Percentiles rank a stretch among this genome's conserved stretches.
phyloP scores from a whole-genome alignment of 1,140 invertebrate species.

The Diorhabda carinulata region DNA sequence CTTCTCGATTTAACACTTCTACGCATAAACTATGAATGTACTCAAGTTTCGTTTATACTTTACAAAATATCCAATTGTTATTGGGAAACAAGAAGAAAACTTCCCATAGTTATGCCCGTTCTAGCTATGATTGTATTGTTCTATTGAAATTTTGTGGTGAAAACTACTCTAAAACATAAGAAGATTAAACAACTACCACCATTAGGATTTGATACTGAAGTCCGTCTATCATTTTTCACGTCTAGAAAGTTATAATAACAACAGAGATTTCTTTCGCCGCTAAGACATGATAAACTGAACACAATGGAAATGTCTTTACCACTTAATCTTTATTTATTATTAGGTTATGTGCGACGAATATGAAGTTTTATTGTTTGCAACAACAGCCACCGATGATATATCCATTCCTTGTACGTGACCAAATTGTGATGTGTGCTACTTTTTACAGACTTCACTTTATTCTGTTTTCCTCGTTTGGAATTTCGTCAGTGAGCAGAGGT shows the following conservation, averaged over 20 bases:
- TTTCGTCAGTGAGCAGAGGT: no score
- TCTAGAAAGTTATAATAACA: not conserved
- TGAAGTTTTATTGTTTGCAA: not conserved
- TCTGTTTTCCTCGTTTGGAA: no score
- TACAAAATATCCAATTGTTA: no score
- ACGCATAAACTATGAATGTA: no score
- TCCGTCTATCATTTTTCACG: not conserved
- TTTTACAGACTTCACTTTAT: not conserved
- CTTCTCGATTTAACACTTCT: no score
- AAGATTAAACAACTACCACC: no score
- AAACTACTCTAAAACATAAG: no score
- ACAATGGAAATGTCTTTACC: not conserved
- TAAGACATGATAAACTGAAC: not conserved
- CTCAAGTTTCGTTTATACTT: no score
- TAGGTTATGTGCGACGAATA: not conserved
- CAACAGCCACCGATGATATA: not conserved
- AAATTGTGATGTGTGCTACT: not conserved
- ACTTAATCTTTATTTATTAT: not conserved
- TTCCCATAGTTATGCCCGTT: no score
- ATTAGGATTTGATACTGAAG: not conserved
- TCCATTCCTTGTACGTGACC: not conserved
- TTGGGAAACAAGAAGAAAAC: no score
- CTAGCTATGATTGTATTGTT: no score
- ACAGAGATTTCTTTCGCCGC: not conserved
- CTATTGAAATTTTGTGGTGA: no score